Conservation (phyloP, 2,797 vertebrate genomes). For the Alfaro cultratus region DNA sequence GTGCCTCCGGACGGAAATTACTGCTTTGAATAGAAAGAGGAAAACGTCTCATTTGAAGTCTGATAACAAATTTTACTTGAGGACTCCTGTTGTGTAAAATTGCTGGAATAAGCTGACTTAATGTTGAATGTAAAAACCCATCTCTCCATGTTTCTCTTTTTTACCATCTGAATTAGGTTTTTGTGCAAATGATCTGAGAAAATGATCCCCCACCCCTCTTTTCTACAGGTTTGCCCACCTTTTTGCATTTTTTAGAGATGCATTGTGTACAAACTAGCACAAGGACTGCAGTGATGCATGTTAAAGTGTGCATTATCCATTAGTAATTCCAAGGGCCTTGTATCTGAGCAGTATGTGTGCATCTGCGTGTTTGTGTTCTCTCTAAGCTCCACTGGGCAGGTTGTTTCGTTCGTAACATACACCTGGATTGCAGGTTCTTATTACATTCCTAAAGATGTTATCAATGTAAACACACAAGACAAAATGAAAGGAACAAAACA, state of each 20-base stretch:
- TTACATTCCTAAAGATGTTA: conserved; percentile 44
- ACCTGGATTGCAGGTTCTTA: conserved; percentile 41
- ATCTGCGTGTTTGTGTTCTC: conserved; percentile 24
- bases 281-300: conserved; percentile 13
- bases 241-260: conserved; percentile 41
- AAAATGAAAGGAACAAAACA: conserved; percentile 54
- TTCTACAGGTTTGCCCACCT: conserved; percentile 38
- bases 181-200: conserved; percentile 25
- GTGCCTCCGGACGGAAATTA: conserved; percentile 43
- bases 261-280: conserved; percentile 12
- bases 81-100: conserved; percentile 38
- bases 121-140: conserved; percentile 34
- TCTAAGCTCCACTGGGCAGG: conserved; percentile 47
- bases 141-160: conserved; percentile 38
- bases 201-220: conserved; percentile 31
- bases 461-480: conserved; percentile 50
- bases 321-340: conserved; percentile 24
- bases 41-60: conserved; percentile 57
- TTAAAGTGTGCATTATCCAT: conserved; percentile 23
- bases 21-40: conserved; percentile 31
- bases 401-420: conserved; percentile 43
- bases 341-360: conserved; percentile 28
- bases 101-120: conserved; percentile 40
- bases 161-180: conserved; percentile 25
- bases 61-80: conserved; percentile 44